phyloP scores from a whole-genome alignment of 1,140 invertebrate species.

The Zophobas atratus region DNA sequence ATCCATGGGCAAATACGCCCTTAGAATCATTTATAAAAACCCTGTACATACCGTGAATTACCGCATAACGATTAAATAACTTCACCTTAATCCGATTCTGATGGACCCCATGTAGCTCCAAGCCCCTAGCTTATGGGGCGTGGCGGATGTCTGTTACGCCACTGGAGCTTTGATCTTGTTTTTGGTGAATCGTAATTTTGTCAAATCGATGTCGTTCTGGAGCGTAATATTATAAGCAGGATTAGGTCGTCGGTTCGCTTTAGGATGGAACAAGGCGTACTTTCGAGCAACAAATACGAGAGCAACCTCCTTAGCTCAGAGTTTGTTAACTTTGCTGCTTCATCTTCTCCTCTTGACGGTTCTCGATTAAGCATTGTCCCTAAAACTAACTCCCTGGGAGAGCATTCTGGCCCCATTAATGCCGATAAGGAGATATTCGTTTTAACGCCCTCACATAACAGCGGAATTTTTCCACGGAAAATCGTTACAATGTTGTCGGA shows the following conservation, averaged over 20 bases:
- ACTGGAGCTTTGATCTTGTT: background rate
- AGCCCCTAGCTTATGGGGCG: too few relatives aligned
- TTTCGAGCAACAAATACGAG: constrained; percentile 27
- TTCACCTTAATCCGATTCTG: too few relatives aligned
- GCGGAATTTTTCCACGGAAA: background rate
- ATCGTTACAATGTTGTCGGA: constrained; percentile 28
- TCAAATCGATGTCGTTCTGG: constrained; percentile 16
- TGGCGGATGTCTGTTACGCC: too few relatives aligned
- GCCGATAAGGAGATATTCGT: constrained; percentile 34
- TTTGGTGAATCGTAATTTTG: constrained; percentile 2
- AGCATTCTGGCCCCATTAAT: constrained; percentile 32
- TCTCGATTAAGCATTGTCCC: constrained; percentile 42
- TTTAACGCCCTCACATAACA: background rate
- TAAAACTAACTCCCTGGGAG: constrained; percentile 39
- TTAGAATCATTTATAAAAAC: too few relatives aligned
- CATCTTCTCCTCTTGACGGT: constrained; percentile 34
- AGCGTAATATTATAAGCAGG: background rate
- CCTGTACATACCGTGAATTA: too few relatives aligned
- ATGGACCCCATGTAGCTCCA: too few relatives aligned
- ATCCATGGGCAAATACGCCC: too few relatives aligned
- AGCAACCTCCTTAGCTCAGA: constrained; percentile 31
- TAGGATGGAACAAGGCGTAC: constrained; percentile 17
- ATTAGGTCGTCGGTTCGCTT: constrained; percentile 10
- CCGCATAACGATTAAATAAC: too few relatives aligned
- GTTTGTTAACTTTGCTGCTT: constrained; percentile 43